Conservation (phyloP, 1,140 invertebrate species). For the Drosophila kanapiae region DNA sequence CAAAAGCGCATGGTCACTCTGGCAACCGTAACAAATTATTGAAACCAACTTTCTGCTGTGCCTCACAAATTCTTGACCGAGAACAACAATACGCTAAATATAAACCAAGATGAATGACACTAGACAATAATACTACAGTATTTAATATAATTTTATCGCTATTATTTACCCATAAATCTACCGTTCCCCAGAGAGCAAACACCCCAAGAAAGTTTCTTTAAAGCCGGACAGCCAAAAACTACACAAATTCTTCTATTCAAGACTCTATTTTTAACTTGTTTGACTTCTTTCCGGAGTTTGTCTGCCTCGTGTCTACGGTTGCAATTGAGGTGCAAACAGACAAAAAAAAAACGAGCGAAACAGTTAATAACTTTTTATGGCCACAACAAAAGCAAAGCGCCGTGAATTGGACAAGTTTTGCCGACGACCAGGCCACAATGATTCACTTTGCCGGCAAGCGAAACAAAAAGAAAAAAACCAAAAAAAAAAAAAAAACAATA, state of each 20-base stretch:
- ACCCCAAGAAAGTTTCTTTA: constrained; percentile 33
- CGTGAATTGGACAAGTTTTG: constrained; percentile 48
- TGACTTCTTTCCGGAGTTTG: constrained; percentile 48
- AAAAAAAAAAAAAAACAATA: constrained; percentile 5
- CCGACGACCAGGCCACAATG: constrained; percentile 30
- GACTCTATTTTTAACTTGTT: constrained; percentile 42
- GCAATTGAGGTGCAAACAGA: constrained; percentile 65
- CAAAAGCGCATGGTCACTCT: not conserved
- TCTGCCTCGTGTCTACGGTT: constrained; percentile 64
- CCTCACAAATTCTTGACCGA: constrained; percentile 1
- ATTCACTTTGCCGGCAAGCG: constrained; percentile 37
- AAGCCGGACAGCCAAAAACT: constrained; percentile 4
- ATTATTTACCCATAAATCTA: constrained; percentile 15
- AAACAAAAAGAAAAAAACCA: constrained; percentile 12
- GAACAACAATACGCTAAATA: constrained; percentile 13
- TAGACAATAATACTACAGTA: constrained; percentile 2
- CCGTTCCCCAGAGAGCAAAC: constrained; percentile 13
- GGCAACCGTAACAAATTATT: not conserved
- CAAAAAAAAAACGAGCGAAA: constrained; percentile 20
- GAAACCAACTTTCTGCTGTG: not conserved
- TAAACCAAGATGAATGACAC: constrained; percentile 24
- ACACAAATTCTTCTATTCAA: constrained; percentile 31
- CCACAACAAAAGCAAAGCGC: constrained; percentile 50
- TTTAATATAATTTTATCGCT: constrained; percentile 2
- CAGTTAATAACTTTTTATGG: constrained; percentile 78